Conservation (phyloP, 1,140 invertebrate species). For the Neodiprion pinetum region DNA sequence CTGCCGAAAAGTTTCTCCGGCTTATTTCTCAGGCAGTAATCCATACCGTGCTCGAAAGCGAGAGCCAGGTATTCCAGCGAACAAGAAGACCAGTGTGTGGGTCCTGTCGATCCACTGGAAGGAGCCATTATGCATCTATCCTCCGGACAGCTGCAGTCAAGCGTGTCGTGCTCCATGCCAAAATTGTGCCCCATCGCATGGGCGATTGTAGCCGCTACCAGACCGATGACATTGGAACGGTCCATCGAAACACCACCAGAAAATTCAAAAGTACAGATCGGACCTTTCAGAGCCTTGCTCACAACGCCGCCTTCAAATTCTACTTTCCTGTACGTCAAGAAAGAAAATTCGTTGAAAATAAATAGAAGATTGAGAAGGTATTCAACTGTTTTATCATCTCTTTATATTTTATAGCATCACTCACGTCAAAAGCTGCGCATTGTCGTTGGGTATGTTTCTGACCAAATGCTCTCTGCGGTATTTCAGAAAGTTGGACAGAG, state of each 20-base stretch:
- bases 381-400: background rate
- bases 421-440: constrained; percentile 96
- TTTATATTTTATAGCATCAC: constrained; percentile 45
- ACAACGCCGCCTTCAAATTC: constrained; percentile 90
- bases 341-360: constrained; percentile 5
- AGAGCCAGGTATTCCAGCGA: constrained; percentile 86
- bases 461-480: constrained; percentile 84
- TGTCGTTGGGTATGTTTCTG: constrained; percentile 92
- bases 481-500: constrained; percentile 87
- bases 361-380: background rate
- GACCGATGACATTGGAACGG: constrained; percentile 83
- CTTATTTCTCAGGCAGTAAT: constrained; percentile 90
- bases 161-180: constrained; percentile 96
- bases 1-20: constrained; percentile 79
- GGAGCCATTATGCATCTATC: constrained; percentile 96
- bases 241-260: constrained; percentile 97
- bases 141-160: constrained; percentile 84
- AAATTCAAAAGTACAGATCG: constrained; percentile 96
- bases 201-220: constrained; percentile 95
- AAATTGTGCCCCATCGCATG: constrained; percentile 99
- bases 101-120: constrained; percentile 84
- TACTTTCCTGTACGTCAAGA: constrained; percentile 70
- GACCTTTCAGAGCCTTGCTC: constrained; percentile 96
- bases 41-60: constrained; percentile 95
- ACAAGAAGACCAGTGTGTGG: constrained; percentile 89